These are phyloP conservation scores for Scaeva pyrastri DNA, from an alignment of 2,888 invertebrate genomes.

Conservation along the genomic window DNA sequence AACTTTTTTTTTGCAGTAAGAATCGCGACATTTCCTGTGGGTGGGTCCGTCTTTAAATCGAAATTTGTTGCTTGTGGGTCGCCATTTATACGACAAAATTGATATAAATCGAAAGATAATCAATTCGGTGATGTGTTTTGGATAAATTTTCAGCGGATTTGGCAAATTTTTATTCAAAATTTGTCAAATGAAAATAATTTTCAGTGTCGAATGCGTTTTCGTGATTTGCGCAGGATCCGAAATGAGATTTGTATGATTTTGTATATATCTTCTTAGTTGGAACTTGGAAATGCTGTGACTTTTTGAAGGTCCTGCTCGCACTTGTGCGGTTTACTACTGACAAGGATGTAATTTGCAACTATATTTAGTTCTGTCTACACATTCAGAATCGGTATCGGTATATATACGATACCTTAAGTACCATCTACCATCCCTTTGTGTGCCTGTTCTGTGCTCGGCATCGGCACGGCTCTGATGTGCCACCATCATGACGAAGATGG, in stretches of 20 bases:
- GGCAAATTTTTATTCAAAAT: conserved; percentile 55
- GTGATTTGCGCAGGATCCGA: conserved; percentile 68
- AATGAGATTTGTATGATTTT: conserved; percentile 29
- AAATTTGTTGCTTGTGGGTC: background rate
- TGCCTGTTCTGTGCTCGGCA: conserved; percentile 16
- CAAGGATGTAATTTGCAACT: conserved; percentile 67
- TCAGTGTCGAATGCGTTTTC: conserved; percentile 44
- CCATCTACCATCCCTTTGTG: conserved; percentile 62
- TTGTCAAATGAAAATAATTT: conserved; percentile 48
- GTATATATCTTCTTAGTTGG: conserved; percentile 24
- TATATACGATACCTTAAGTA: conserved; percentile 33
- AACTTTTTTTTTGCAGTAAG: conserved; percentile 58
- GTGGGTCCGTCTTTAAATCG: conserved; percentile 67
- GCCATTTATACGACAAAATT: background rate
- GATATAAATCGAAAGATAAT: conserved; percentile 10
- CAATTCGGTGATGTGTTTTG: conserved; percentile 8
- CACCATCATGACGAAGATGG: conserved; percentile 55
- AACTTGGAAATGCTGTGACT: conserved; percentile 32
- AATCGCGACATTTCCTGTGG: conserved; percentile 68
- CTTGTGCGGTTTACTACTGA: conserved; percentile 55
- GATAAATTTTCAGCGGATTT: conserved; percentile 16
- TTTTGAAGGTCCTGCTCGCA: conserved; percentile 66
- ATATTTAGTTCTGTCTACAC: conserved; percentile 64
- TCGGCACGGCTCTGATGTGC: conserved; percentile 4
- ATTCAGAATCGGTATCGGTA: background rate